Base-by-base conservation (phyloP, 2,888 invertebrate genomes). In the Mesoligia furuncula region DNA sequence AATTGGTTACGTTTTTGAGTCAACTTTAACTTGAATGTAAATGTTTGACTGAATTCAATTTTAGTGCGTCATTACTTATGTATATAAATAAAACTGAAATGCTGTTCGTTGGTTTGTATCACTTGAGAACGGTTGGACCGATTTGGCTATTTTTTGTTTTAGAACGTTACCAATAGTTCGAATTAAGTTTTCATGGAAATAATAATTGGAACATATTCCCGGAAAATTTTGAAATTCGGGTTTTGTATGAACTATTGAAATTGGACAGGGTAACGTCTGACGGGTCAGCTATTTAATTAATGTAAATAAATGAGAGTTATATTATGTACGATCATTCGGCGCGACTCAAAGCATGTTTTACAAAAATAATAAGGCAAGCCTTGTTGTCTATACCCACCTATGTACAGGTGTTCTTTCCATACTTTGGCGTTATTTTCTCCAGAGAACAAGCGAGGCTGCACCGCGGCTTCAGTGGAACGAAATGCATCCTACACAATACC, bases 401-500 rank as follows among this genome's bases (percentile, higher is more conserved):
- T 48, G 36, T 20, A 9, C 17, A 59, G 15, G 36, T 51, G 24
- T 71, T 65, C 11, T 65, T 62, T 45, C 24, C 57, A 45, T 27
- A 39, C 27, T 57, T 45, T 54, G 20, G 27, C 31, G 36, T 31
- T 81, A 72, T 65, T 83, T 85, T 73, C 73, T 78, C 77, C 77
- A 83, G 73, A 75, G 78, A 83, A 85, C 72, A 87, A 88, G 82
- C 87, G 85, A 90, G 90, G 89, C 87, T 89, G 87, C 87, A 88
- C 81, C 81, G 87, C 87, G 84, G 90, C 92, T 93, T 91, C 90
- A 91, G 90, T 89, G 91, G 87, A 93, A 92, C 92, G 90, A 91
- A 93, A 89, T 88, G 90, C 87, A 88, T 87, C 87, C 87, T 89
- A 91, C 91, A 93, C 89, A 90, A 92, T 92, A 90, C 91, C 88